These are phyloP conservation scores for Lordiphosa andalusiaca DNA, from an alignment of 2,888 invertebrate species.

Conservation along the genomic window DNA sequence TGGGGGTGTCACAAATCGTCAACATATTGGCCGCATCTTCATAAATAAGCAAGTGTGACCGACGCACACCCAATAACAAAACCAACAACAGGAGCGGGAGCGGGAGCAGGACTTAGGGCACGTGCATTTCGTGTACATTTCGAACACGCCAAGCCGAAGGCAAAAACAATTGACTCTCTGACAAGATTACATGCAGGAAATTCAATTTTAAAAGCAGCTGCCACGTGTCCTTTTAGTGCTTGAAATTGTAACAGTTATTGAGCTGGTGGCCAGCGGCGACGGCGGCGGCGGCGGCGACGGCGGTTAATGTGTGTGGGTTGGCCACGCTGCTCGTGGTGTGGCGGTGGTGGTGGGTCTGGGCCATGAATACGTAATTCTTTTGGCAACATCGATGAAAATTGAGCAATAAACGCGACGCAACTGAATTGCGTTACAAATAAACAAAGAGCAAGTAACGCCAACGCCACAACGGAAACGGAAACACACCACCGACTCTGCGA, in stretches of 20 bases:
- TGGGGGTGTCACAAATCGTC: slow-evolving; percentile 55
- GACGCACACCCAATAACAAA: slow-evolving; percentile 24
- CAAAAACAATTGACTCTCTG: slow-evolving; percentile 76
- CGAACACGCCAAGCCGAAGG: slow-evolving; percentile 8
- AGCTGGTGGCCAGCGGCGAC: slow-evolving; percentile 23
- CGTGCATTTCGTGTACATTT: slow-evolving; percentile 4
- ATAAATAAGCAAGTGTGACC: slow-evolving; percentile 63
- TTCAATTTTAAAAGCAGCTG: slow-evolving; percentile 80
- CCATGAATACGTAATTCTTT: slow-evolving; percentile 64
- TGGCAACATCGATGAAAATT: slow-evolving; percentile 52
- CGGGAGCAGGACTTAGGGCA: neutral
- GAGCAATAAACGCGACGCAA: slow-evolving; percentile 61
- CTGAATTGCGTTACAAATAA: slow-evolving; percentile 68
- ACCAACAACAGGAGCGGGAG: slow-evolving; percentile 6
- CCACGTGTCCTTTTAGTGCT: slow-evolving; percentile 80
- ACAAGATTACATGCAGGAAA: slow-evolving; percentile 78
- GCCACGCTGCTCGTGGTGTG: neutral
- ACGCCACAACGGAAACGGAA: slow-evolving; percentile 63
- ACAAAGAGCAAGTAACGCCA: slow-evolving; percentile 39
- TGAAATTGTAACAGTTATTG: slow-evolving; percentile 76
- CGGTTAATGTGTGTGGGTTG: slow-evolving; percentile 12
- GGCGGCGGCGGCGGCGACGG: neutral
- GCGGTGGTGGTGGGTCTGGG: slow-evolving; percentile 29
- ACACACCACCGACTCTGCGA: slow-evolving; percentile 49
- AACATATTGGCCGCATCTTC: slow-evolving; percentile 72